These are phyloP conservation scores for Taxidea taxus DNA, from an alignment of 2,113 vertebrate genomes.

Conservation along the genomic window DNA sequence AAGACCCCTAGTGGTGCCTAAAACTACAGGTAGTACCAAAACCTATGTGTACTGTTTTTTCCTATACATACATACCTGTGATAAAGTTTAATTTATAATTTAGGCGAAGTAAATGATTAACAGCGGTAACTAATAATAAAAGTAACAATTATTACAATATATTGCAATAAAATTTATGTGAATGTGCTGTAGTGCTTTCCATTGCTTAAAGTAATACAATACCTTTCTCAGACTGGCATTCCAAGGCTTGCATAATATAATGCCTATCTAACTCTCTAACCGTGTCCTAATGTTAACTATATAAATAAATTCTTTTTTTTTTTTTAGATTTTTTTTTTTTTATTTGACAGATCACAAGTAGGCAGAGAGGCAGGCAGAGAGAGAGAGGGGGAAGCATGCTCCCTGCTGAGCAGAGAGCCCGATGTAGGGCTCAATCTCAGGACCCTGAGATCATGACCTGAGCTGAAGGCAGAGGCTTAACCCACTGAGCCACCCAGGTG, in stretches of 20 bases:
- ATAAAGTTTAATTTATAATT: background rate
- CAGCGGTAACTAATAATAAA: background rate
- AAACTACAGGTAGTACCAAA: background rate
- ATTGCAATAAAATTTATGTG: background rate
- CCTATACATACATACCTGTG: background rate
- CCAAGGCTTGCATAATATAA: background rate
- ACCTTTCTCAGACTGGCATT: background rate
- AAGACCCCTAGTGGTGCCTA: background rate
- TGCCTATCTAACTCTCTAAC: background rate
- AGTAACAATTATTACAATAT: background rate
- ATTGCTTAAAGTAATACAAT: background rate
- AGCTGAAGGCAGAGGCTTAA: too few species aligned
- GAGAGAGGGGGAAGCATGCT: too few species aligned
- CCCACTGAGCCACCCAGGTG: too few species aligned
- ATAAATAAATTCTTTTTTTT: background rate
- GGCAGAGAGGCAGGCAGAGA: too few species aligned
- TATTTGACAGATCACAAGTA: too few species aligned
- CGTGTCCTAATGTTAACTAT: background rate
- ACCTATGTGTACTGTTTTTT: background rate
- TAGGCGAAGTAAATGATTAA: background rate
- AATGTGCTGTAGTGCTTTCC: background rate
- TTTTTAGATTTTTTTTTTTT: too few species aligned
- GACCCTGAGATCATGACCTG: too few species aligned
- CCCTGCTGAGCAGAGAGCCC: too few species aligned
- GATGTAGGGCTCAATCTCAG: too few species aligned